A percentile compares a stretch with the other conserved stretches of the same genome.
Evolutionary conservation across 1,140 invertebrate species (phyloP).

Genomic region (Drosophila sp.): DNA sequence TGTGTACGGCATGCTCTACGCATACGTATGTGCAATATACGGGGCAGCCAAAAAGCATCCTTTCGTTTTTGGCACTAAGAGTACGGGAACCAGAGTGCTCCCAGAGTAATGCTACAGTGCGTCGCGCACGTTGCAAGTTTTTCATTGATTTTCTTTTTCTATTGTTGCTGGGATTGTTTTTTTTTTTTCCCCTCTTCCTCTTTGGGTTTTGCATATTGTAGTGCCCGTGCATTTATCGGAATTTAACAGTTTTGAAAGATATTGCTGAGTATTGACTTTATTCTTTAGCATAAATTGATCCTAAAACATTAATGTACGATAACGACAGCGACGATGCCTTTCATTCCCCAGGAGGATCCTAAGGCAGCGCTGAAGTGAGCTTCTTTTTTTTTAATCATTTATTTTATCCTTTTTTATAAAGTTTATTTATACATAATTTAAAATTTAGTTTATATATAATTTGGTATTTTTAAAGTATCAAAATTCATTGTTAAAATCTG

Average conservation of each 20-base stretch:
- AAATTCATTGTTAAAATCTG: no score
- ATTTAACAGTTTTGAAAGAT: conserved; percentile 40
- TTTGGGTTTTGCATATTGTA: background rate
- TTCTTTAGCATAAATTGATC: background rate
- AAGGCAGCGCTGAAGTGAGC: no score
- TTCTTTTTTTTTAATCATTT: no score
- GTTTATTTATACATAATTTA: no score
- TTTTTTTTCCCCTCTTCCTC: background rate
- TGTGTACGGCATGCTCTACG: conserved; percentile 48
- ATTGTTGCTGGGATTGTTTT: background rate
- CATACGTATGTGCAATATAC: conserved; percentile 28
- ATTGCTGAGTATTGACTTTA: conserved; percentile 1
- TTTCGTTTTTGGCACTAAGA: conserved; percentile 3
- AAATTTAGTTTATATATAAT: no score
- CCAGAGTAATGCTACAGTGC: conserved; percentile 20
- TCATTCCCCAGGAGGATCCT: no score
- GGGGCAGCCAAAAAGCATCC: conserved; percentile 44
- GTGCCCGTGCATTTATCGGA: conserved; percentile 60
- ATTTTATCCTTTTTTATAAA: no score
- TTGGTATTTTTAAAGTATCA: no score
- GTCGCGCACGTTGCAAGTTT: conserved; percentile 69
- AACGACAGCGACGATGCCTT: no score
- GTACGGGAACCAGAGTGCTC: conserved; percentile 4
- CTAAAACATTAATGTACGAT: no score
- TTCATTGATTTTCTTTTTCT: conserved; percentile 66